Conservation (phyloP, 1,140 invertebrate genomes). For the Atta colombica region DNA sequence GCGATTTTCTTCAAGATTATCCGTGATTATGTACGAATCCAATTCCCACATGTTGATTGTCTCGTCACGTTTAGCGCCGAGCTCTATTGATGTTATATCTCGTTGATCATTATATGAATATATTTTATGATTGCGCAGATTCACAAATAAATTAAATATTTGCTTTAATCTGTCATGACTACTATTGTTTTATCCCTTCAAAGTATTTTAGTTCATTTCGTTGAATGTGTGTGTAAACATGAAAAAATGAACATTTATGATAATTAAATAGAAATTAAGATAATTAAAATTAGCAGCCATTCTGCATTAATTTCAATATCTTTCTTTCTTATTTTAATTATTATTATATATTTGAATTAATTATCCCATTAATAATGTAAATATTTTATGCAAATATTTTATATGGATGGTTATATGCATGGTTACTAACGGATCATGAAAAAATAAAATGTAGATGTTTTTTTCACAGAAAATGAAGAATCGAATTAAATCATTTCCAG, state of each 20-base stretch:
- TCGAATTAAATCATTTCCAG: too few relatives aligned
- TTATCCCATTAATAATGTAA: background rate
- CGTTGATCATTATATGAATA: constrained; percentile 81
- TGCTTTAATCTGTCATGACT: constrained; percentile 76
- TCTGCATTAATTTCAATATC: background rate
- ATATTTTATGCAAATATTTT: too few relatives aligned
- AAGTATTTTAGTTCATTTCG: background rate
- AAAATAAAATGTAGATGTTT: too few relatives aligned
- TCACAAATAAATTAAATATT: constrained; percentile 80
- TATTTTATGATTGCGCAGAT: constrained; percentile 82
- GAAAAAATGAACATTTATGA: background rate
- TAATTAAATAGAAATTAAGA: too few relatives aligned
- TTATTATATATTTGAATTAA: background rate
- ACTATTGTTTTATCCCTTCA: constrained; percentile 20
- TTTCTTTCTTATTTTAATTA: background rate
- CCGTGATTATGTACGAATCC: constrained; percentile 54
- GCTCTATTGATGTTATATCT: constrained; percentile 71
- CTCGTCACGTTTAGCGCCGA: constrained; percentile 51
- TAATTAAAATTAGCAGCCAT: background rate
- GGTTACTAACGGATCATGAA: too few relatives aligned
- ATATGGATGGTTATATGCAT: too few relatives aligned
- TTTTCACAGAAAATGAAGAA: too few relatives aligned
- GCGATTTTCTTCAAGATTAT: constrained; percentile 64
- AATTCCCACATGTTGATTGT: constrained; percentile 40
- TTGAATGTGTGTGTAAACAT: background rate